phyloP scores from a whole-genome alignment of 2,888 invertebrate genomes.

The Pollenia angustigena region DNA sequence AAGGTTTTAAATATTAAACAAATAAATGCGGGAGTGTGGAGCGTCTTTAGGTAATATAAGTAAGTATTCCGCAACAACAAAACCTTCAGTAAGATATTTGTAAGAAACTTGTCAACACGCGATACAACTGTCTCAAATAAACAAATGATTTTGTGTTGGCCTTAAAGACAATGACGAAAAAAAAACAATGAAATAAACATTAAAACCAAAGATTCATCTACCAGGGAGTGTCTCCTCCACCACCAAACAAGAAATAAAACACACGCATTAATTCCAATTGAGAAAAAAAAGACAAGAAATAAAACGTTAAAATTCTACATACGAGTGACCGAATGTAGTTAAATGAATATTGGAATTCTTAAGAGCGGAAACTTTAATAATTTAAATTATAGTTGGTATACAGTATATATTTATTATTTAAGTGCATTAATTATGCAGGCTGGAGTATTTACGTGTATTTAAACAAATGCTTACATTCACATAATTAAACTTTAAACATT shows the following conservation, averaged over 20 bases:
- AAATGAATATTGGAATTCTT: not conserved
- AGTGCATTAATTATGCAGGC: slow-evolving; percentile 11
- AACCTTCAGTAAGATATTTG: not conserved
- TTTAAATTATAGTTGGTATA: no score
- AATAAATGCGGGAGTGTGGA: slow-evolving; percentile 44
- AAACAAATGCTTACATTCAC: slow-evolving; percentile 5
- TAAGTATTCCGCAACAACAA: slow-evolving; percentile 19
- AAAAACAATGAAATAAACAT: slow-evolving; percentile 12
- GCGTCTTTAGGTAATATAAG: not conserved
- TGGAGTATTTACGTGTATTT: not conserved
- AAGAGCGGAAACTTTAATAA: not conserved
- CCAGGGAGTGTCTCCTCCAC: slow-evolving; percentile 39
- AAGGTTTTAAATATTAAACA: not conserved
- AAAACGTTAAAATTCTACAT: not conserved
- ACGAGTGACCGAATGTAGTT: not conserved
- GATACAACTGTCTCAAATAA: not conserved
- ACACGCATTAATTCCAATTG: slow-evolving; percentile 3
- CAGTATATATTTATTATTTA: not conserved
- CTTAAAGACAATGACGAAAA: not conserved
- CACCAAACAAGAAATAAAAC: not conserved
- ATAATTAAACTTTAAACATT: slow-evolving; percentile 3
- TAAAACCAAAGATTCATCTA: slow-evolving; percentile 28
- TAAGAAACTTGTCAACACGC: slow-evolving; percentile 46
- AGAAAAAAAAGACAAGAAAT: not conserved
- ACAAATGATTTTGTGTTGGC: not conserved